Percentiles rank a stretch among this genome's conserved stretches.
These are phyloP conservation scores for Naja naja DNA, from an alignment of 2,113 vertebrate genomes.

Conservation along the genomic window DNA sequence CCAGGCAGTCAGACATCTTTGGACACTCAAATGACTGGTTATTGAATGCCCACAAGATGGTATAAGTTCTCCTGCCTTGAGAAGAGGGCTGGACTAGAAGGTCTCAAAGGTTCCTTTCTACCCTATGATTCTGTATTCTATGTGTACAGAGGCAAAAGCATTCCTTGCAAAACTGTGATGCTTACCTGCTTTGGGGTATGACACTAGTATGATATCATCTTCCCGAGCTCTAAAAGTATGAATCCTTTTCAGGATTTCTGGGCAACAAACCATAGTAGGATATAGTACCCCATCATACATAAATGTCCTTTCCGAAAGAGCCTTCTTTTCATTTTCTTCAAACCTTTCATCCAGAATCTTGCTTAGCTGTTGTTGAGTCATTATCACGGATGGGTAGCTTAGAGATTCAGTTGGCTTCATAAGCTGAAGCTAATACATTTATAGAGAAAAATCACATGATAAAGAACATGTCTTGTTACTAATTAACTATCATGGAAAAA, in stretches of 20 bases:
- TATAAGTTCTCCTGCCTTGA: too few relatives aligned
- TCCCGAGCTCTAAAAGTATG: slow-evolving; percentile 37
- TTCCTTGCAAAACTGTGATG: not conserved
- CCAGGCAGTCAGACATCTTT: too few relatives aligned
- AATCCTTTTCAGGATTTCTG: slow-evolving; percentile 37
- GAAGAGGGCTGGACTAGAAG: too few relatives aligned
- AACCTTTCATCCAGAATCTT: not conserved
- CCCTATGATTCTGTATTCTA: too few relatives aligned
- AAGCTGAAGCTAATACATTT: not conserved
- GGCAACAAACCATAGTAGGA: not conserved
- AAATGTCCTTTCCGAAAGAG: not conserved
- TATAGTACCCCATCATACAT: slow-evolving; percentile 9
- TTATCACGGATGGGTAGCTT: not conserved
- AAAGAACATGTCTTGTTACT: not conserved
- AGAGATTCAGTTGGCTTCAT: not conserved
- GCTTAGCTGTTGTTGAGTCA: not conserved
- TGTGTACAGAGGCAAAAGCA: not conserved
- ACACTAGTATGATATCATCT: slow-evolving; percentile 29
- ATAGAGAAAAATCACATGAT: not conserved
- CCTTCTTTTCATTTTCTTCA: slow-evolving; percentile 4
- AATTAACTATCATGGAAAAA: not conserved
- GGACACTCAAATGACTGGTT: too few relatives aligned
- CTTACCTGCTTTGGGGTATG: slow-evolving; percentile 26
- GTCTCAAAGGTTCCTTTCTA: too few relatives aligned
- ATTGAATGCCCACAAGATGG: too few relatives aligned